phyloP scores from a whole-genome alignment of 2,797 vertebrate species.

The Sebastes minor region DNA sequence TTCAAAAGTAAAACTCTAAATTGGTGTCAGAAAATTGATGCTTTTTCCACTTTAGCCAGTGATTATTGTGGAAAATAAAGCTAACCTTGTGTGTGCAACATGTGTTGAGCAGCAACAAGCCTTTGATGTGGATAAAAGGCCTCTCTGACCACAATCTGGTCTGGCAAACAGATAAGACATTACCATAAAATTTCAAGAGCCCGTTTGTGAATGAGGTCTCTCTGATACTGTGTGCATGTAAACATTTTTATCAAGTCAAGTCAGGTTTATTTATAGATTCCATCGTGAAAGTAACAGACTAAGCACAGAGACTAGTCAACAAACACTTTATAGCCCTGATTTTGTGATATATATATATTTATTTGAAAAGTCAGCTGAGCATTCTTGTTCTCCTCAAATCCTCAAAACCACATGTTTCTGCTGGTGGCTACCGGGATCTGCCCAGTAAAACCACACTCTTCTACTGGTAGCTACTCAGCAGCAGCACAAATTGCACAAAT shows the following conservation, averaged over 20 bases:
- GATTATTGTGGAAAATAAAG: background rate
- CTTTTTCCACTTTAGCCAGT: background rate
- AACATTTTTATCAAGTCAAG: conserved; percentile 7
- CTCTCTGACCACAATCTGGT: background rate
- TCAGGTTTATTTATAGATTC: background rate
- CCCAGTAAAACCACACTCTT: background rate
- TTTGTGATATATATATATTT: background rate
- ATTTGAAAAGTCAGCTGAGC: background rate
- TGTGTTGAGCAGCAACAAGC: background rate
- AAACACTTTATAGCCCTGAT: background rate
- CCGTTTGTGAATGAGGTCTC: background rate
- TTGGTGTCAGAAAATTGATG: background rate
- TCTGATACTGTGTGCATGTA: background rate
- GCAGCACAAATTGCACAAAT: conserved; percentile 15
- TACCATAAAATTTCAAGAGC: background rate
- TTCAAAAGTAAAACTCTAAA: conserved; percentile 19
- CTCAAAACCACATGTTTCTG: conserved; percentile 1
- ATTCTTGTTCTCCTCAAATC: background rate
- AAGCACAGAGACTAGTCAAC: background rate
- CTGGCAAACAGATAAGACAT: conserved; percentile 7
- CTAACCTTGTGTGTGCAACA: background rate
- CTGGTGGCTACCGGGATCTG: background rate
- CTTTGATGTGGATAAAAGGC: conserved; percentile 33
- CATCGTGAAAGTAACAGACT: background rate
- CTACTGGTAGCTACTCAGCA: background rate